phyloP scores from a whole-genome alignment of 2,113 vertebrate species.

The Podiceps cristatus region DNA sequence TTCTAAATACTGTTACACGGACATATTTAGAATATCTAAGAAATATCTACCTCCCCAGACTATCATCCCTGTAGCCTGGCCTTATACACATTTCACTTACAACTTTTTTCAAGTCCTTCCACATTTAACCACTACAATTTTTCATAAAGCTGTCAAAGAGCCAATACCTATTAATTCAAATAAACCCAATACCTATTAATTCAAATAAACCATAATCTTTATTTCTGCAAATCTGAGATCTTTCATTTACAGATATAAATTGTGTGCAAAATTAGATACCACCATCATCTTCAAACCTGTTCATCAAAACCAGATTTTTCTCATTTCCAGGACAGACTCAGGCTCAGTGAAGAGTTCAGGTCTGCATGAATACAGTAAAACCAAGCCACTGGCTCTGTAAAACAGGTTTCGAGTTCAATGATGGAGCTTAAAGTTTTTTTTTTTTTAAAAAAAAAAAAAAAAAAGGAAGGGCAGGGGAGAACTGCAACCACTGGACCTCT shows the following conservation, averaged over 20 bases:
- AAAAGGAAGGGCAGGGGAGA: no score
- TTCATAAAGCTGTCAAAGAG: background rate
- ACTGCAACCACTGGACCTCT: background rate
- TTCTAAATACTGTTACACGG: background rate
- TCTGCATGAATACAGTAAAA: background rate
- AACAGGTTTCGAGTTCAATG: background rate
- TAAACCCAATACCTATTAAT: no score
- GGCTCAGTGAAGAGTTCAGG: background rate
- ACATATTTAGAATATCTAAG: background rate
- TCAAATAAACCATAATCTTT: fast-evolving
- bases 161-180: background rate
- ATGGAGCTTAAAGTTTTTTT: background rate
- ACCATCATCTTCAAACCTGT: background rate
- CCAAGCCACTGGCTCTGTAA: background rate
- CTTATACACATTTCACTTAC: background rate
- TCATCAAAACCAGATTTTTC: background rate
- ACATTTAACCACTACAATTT: background rate
- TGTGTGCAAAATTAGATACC: background rate
- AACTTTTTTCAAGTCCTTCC: background rate
- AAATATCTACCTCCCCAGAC: background rate
- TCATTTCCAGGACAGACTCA: background rate
- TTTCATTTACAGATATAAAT: background rate
- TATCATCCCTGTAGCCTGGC: fast-evolving
- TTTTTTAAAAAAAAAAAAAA: background rate
- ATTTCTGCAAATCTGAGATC: background rate